These are phyloP conservation scores for Nematostella vectensis DNA, from an alignment of 92 coral and sea anemone species.

Conservation along the genomic window DNA sequence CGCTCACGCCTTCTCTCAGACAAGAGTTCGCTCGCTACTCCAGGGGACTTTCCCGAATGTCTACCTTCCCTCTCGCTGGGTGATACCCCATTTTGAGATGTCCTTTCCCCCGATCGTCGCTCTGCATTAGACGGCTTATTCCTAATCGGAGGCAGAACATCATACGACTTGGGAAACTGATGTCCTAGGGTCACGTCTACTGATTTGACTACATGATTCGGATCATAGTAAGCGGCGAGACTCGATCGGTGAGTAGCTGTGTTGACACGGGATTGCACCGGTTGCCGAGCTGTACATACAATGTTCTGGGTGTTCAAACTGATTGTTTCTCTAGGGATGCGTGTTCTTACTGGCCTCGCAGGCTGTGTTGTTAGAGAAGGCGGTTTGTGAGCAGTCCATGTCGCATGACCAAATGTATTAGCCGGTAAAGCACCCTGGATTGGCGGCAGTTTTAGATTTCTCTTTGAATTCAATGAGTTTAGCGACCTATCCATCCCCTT, in stretches of 20 bases:
- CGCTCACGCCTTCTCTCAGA: constrained; percentile 16
- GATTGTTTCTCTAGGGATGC: constrained; percentile 24
- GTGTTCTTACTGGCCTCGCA: constrained; percentile 14
- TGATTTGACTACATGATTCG: constrained; percentile 11
- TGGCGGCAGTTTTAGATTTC: constrained; percentile 78
- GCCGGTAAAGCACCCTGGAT: constrained; percentile 67
- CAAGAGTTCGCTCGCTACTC: constrained; percentile 7
- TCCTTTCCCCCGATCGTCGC: neutral
- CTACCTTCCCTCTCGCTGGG: neutral
- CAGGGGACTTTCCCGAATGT: neutral
- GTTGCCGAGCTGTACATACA: constrained; percentile 13
- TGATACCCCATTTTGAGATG: constrained; percentile 6
- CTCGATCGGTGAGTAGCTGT: constrained; percentile 8
- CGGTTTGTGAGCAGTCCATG: constrained; percentile 18
- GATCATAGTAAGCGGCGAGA: too few species aligned
- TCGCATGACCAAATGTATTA: constrained; percentile 31
- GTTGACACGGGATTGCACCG: constrained; percentile 8
- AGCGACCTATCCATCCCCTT: constrained; percentile 28
- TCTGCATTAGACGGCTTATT: neutral
- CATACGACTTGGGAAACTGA: constrained; percentile 58
- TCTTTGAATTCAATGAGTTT: constrained; percentile 44
- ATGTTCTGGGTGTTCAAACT: constrained; percentile 25
- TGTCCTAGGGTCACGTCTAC: constrained; percentile 45
- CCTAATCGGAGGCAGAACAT: constrained; percentile 75
- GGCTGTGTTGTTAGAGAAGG: neutral